Conservation (phyloP, 2,113 vertebrate species). For the Sphaerodactylus townsendi region DNA sequence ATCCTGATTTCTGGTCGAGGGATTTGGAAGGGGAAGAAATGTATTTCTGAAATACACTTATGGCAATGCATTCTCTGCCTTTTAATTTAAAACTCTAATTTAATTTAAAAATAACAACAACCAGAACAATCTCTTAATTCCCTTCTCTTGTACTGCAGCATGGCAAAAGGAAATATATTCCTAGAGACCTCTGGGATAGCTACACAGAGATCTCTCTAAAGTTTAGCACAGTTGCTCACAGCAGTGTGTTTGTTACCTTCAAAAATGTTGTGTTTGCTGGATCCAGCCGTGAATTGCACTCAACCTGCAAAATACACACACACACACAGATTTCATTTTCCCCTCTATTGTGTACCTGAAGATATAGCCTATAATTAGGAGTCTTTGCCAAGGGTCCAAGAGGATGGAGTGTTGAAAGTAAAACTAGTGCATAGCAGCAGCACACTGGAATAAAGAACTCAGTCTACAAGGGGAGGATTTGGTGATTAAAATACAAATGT, state of each 20-base stretch:
- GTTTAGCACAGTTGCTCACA: slow-evolving; percentile 2
- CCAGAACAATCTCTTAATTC: neutral
- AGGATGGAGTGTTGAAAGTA: neutral
- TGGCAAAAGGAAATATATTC: neutral
- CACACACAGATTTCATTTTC: neutral
- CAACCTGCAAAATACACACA: slow-evolving; percentile 77
- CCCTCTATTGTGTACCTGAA: neutral
- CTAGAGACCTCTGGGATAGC: slow-evolving; percentile 11
- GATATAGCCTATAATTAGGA: neutral
- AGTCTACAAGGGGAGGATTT: neutral
- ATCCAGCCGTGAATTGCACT: slow-evolving; percentile 95
- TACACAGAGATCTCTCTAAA: slow-evolving; percentile 7
- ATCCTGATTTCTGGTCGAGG: neutral
- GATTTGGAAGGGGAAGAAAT: neutral
- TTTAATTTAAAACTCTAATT: neutral
- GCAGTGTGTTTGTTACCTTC: slow-evolving; percentile 78
- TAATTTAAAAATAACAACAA: neutral
- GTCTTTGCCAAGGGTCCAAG: neutral
- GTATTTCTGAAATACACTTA: neutral
- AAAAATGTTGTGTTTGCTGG: slow-evolving; percentile 92
- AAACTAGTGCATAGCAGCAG: neutral
- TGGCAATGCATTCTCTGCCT: neutral
- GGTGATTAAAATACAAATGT: neutral
- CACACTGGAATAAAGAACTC: neutral
- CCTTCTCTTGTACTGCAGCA: neutral